phyloP scores from a whole-genome alignment of 2,888 invertebrate species.

The Lissonota sp. region DNA sequence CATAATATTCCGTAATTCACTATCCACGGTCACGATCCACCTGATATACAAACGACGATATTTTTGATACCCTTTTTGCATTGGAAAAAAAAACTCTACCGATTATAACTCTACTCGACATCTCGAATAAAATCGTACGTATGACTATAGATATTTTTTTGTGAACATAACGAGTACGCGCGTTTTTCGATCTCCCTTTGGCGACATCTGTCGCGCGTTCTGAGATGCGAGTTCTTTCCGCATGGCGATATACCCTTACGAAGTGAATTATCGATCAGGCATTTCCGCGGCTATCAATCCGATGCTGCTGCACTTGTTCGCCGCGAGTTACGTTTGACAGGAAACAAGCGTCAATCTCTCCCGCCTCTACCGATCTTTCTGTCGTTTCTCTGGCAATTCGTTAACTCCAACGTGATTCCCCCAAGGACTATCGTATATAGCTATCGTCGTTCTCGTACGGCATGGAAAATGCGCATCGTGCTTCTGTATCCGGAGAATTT shows the following conservation, averaged over 20 bases:
- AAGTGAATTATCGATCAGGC: slow-evolving; percentile 60
- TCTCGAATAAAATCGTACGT: too few relatives aligned
- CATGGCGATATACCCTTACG: slow-evolving; percentile 1
- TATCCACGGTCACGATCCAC: slow-evolving; percentile 43
- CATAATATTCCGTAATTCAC: slow-evolving; percentile 36
- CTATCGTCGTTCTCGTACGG: slow-evolving; percentile 12
- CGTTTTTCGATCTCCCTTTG: slow-evolving; percentile 7
- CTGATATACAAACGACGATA: slow-evolving; percentile 11
- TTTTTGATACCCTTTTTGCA: neutral
- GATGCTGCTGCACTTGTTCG: slow-evolving; percentile 15
- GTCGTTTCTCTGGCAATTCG: slow-evolving; percentile 34
- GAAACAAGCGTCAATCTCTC: slow-evolving; percentile 27
- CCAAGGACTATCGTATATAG: slow-evolving; percentile 18
- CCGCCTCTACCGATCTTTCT: slow-evolving; percentile 35
- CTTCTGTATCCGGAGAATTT: slow-evolving; percentile 21
- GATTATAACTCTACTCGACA: too few relatives aligned
- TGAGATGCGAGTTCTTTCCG: slow-evolving; percentile 39
- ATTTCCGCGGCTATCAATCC: slow-evolving; percentile 61
- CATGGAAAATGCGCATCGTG: slow-evolving; percentile 13
- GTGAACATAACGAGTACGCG: neutral
- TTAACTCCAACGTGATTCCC: slow-evolving; percentile 10
- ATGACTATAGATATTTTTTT: too few relatives aligned
- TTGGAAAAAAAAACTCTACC: neutral
- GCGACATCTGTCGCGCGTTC: slow-evolving; percentile 41
- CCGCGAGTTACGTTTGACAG: slow-evolving; percentile 34